A percentile compares a stretch with the other conserved stretches of the same genome.
phyloP scores from a whole-genome alignment of 2,888 invertebrate species.

The Drosophila neutralis region DNA sequence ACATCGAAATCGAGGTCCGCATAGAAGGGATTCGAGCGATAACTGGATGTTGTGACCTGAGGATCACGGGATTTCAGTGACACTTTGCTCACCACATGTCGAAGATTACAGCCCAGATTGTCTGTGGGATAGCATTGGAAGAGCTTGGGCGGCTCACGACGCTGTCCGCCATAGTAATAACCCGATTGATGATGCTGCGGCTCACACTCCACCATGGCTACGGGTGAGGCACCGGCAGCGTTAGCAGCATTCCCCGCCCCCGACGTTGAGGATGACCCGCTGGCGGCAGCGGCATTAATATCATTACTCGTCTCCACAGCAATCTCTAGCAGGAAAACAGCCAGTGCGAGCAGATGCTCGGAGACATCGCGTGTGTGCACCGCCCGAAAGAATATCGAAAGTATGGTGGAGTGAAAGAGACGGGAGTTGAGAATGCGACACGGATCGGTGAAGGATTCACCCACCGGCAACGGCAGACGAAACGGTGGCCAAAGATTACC shows the following conservation, averaged over 20 bases:
- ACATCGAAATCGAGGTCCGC: slow-evolving; percentile 92
- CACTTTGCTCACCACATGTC: slow-evolving; percentile 88
- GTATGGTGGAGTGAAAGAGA: slow-evolving; percentile 86
- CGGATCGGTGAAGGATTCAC: slow-evolving; percentile 89
- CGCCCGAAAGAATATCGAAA: slow-evolving; percentile 93
- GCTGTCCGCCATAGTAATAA: slow-evolving; percentile 69
- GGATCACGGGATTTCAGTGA: slow-evolving; percentile 87
- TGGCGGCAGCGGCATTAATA: slow-evolving; percentile 39
- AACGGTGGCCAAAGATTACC: slow-evolving; percentile 93
- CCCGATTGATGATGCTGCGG: slow-evolving; percentile 69
- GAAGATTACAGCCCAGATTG: slow-evolving; percentile 90
- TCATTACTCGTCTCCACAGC: slow-evolving; percentile 87
- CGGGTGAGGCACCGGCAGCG: slow-evolving; percentile 26
- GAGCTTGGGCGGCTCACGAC: slow-evolving; percentile 83
- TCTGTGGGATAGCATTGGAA: slow-evolving; percentile 90
- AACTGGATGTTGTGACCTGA: slow-evolving; percentile 86
- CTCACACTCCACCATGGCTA: slow-evolving; percentile 81
- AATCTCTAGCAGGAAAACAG: slow-evolving; percentile 94
- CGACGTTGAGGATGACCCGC: background rate
- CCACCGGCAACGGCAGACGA: slow-evolving; percentile 88
- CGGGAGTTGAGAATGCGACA: slow-evolving; percentile 83
- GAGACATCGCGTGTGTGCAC: slow-evolving; percentile 90
- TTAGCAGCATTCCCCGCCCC: background rate
- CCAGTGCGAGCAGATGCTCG: slow-evolving; percentile 94
- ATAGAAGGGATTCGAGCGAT: slow-evolving; percentile 87